Evolutionary conservation across 2,113 vertebrate genomes (phyloP).

Genomic region (Colossoma macropomum): DNA sequence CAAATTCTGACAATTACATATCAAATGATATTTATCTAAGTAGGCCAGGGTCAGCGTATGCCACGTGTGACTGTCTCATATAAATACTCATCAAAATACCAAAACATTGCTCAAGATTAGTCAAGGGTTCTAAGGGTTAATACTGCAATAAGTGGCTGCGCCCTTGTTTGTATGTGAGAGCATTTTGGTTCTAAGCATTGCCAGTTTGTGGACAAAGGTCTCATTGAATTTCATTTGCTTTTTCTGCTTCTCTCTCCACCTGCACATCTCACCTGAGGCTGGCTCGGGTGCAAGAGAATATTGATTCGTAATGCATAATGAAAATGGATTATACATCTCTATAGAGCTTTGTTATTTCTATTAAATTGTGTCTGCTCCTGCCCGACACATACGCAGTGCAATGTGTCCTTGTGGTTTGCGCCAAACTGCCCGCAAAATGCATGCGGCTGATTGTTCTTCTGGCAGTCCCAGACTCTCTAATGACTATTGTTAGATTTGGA

Average conservation of each 20-base stretch:
- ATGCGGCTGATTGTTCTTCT: background rate
- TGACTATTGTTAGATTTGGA: background rate
- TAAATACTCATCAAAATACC: too few relatives aligned
- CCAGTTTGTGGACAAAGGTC: background rate
- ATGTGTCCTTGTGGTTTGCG: background rate
- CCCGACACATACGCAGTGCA: background rate
- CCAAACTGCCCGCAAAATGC: background rate
- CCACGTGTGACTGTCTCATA: too few relatives aligned
- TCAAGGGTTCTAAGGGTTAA: too few relatives aligned
- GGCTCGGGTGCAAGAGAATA: background rate
- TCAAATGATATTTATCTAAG: too few relatives aligned
- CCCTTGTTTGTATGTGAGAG: background rate
- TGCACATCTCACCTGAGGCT: background rate
- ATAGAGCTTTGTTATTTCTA: background rate
- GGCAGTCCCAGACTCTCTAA: background rate
- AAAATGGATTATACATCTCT: background rate
- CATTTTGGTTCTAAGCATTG: background rate
- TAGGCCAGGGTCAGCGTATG: too few relatives aligned
- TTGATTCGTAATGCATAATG: constrained; percentile 5
- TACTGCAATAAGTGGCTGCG: background rate
- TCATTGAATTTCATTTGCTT: background rate
- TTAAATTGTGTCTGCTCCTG: background rate
- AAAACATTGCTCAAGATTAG: too few relatives aligned
- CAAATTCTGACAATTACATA: too few relatives aligned
- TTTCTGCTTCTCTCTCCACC: background rate